A percentile compares a stretch with the other conserved stretches of the same genome.
Evolutionary conservation across 2,888 invertebrate genomes (phyloP).

Genomic region (Cerceris rybyensis): DNA sequence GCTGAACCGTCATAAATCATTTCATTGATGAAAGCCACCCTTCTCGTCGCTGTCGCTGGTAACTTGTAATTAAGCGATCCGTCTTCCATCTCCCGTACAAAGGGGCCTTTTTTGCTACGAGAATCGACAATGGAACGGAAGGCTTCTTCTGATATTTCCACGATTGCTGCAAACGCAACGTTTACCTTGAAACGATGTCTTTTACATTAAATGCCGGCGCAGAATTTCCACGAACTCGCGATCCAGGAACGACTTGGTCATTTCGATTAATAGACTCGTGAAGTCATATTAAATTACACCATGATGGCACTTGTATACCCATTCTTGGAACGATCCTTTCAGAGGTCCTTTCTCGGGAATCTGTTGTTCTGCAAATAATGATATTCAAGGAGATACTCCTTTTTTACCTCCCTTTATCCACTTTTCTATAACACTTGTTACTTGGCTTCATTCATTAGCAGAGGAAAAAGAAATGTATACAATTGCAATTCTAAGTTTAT

Average conservation of each 20-base stretch:
- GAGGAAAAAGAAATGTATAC: neutral
- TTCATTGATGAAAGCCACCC: neutral
- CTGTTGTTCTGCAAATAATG: neutral
- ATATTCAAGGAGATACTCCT: neutral
- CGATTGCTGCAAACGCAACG: constrained; percentile 4
- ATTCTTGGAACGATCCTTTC: constrained; percentile 24
- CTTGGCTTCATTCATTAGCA: neutral
- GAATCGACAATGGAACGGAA: neutral
- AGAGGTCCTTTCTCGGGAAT: constrained; percentile 3
- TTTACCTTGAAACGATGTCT: constrained; percentile 42
- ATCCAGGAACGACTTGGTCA: constrained; percentile 36
- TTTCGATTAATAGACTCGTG: constrained; percentile 45
- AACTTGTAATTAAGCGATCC: neutral
- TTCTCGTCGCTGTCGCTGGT: neutral
- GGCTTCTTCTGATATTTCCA: constrained; percentile 5
- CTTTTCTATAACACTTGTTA: neutral
- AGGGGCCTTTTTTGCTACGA: neutral
- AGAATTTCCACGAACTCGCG: constrained; percentile 29
- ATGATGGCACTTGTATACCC: constrained; percentile 3
- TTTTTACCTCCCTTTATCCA: neutral
- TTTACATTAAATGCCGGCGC: constrained; percentile 24
- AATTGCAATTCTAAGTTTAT: neutral
- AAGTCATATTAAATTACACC: constrained; percentile 42
- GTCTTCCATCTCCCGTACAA: neutral
- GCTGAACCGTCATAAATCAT: neutral